A percentile compares a stretch with the other conserved stretches of the same genome.
Conservation (phyloP, 2,113 vertebrate species). For the Neodontobutis hainanensis region DNA sequence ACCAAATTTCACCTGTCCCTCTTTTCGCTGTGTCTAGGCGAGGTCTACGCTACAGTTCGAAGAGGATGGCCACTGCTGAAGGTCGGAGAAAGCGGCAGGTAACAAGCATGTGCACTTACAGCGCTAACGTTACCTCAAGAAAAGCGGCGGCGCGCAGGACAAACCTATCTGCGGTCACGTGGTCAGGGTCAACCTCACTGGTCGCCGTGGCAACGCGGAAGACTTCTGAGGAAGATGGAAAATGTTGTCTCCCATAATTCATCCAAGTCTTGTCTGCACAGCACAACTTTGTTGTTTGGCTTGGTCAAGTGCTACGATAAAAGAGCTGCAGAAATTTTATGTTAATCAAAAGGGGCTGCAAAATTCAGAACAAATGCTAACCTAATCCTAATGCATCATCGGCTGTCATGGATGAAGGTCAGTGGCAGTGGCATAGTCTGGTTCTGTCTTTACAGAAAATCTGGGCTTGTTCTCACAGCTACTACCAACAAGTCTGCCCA, state of each 20-base stretch:
- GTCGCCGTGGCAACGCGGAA: conserved; percentile 63
- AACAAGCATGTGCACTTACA: not conserved
- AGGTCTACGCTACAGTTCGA: not conserved
- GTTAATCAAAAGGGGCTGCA: too few species aligned
- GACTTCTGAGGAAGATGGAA: conserved; percentile 38
- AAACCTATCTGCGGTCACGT: conserved; percentile 59
- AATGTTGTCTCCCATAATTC: conserved; percentile 8
- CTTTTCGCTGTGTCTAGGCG: conserved; percentile 13
- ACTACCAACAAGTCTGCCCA: too few species aligned
- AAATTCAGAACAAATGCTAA: too few species aligned
- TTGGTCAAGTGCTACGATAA: too few species aligned
- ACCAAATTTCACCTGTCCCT: conserved; percentile 28
- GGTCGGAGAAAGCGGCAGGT: conserved; percentile 8
- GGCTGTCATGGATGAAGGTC: too few species aligned
- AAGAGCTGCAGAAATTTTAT: too few species aligned
- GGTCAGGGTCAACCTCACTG: conserved; percentile 56
- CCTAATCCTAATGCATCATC: too few species aligned
- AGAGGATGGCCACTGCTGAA: not conserved
- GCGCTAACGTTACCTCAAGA: not conserved
- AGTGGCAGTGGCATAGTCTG: too few species aligned
- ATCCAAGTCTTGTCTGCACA: not conserved
- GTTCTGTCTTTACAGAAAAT: too few species aligned
- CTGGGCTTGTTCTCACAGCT: too few species aligned
- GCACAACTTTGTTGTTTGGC: too few species aligned
- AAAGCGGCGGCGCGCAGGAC: conserved; percentile 2